Conservation (phyloP, 2,888 invertebrate genomes). For the Epicampocera succincta region DNA sequence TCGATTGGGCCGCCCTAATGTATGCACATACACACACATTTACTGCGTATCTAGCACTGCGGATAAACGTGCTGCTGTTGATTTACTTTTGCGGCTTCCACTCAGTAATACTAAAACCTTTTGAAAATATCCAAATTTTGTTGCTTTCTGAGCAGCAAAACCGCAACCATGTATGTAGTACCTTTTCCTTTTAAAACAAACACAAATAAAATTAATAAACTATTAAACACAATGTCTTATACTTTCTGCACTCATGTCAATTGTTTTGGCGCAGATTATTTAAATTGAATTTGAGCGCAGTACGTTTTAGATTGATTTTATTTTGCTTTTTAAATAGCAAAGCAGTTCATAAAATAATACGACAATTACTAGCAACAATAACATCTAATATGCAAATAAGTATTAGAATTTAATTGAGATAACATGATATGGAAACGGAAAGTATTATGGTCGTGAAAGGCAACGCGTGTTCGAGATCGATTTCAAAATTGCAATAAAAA, state of each 20-base stretch:
- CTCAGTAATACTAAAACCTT: too few relatives aligned
- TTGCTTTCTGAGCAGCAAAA: too few relatives aligned
- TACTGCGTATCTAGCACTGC: too few relatives aligned
- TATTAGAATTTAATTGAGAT: constrained; percentile 21
- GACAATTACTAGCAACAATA: neutral
- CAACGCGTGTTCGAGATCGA: constrained; percentile 36
- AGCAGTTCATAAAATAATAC: neutral
- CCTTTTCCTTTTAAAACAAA: too few relatives aligned
- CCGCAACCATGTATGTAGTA: too few relatives aligned
- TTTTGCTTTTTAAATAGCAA: neutral
- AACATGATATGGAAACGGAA: constrained; percentile 20
- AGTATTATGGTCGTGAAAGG: constrained; percentile 15
- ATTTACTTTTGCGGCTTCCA: too few relatives aligned
- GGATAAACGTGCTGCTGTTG: too few relatives aligned
- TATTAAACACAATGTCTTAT: too few relatives aligned
- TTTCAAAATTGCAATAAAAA: constrained; percentile 12
- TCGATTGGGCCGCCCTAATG: too few relatives aligned
- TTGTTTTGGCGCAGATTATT: constrained; percentile 31
- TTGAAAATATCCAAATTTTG: too few relatives aligned
- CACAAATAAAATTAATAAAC: too few relatives aligned
- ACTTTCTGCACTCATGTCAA: neutral
- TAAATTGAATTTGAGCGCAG: constrained; percentile 13
- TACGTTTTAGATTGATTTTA: constrained; percentile 30
- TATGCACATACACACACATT: too few relatives aligned
- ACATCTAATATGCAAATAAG: constrained; percentile 9